Evolutionary conservation across 2,797 vertebrate species (phyloP).

Genomic region (Austrolebias charrua): DNA sequence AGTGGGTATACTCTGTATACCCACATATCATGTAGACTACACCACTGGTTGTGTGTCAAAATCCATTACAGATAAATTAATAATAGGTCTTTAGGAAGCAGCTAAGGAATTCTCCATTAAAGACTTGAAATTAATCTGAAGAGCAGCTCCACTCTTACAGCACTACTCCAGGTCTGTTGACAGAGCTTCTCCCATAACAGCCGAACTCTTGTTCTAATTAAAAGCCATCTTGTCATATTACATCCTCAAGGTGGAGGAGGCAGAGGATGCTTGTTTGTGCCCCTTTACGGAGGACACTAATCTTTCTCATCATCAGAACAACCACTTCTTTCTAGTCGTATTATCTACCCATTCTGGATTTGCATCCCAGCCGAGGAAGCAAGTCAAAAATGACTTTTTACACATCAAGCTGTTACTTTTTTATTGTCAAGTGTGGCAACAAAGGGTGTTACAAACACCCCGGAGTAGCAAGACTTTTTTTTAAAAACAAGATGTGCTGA

Average conservation of each 20-base stretch:
- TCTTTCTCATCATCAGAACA: conserved; percentile 27
- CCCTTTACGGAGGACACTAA: conserved; percentile 29
- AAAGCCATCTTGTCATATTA: conserved; percentile 63
- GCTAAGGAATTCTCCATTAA: too few species aligned
- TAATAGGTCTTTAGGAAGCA: conserved; percentile 23
- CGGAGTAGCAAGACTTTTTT: conserved; percentile 27
- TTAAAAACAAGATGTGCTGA: conserved; percentile 23
- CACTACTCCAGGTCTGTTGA: conserved; percentile 52
- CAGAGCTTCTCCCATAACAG: conserved; percentile 60
- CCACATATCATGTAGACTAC: too few species aligned
- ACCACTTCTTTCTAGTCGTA: conserved; percentile 19
- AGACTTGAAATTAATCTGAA: conserved; percentile 14
- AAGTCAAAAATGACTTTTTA: conserved; percentile 22
- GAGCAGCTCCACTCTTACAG: conserved; percentile 40
- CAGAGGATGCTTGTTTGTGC: conserved; percentile 29
- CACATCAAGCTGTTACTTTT: conserved; percentile 34
- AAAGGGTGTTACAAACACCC: conserved; percentile 12
- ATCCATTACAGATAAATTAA: conserved; percentile 22
- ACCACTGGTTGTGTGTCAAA: not conserved
- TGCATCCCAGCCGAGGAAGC: conserved; percentile 23
- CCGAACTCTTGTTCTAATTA: conserved; percentile 62
- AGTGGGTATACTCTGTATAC: too few species aligned
- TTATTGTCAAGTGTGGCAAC: not conserved
- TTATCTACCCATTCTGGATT: conserved; percentile 21
- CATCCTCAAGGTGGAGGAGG: conserved; percentile 49